Base-by-base conservation (phyloP, 2,797 vertebrate species). In the Sebastes trivittatus region DNA sequence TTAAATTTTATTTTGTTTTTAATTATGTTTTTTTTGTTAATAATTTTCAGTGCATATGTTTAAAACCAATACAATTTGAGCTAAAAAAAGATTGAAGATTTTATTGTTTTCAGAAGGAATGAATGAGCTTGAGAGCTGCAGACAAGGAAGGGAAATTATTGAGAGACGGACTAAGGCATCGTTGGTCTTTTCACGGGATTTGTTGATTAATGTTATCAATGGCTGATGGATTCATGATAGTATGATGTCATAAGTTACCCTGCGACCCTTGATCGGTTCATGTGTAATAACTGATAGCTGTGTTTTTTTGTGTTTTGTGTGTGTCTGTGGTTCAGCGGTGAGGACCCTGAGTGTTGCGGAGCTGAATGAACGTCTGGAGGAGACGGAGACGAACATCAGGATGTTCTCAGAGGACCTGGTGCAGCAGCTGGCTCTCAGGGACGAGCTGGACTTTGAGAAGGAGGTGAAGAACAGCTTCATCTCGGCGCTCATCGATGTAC, bases 401-500 rank as follows among this genome's bases (percentile, higher is more conserved):
- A 95, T 96, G 81, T 97, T 97, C 83, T 99, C 98, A 0, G 98
- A 99, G 91, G 98, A 98, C 88, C 95, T 99, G 85, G 96, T 99
- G 13, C 97, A 97, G 92, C 97, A 98, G 79, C 87, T 99, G 93
- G 98, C 98, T n/a, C 91, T 97, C 70, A 94, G 98, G 77, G 98
- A 99, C n/a, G 98, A 99, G 92, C 95, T 99, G 83, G 98, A 98
- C 77, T 99, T 99, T 83, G 98, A 99, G 89, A 99, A 99, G 83
- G 98, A 99, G 91, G 98, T 99, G 93, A 99, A 99, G 93, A 99
- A 99, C 95, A 97, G 97, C 90, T 99, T 99, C 89, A 99, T 99
- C 93, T 98, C 98, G 2, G 94, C 97, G n/a, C 97, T 99, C 84
- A 99, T 99, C 0, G 97, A 99, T 60, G 97, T 99, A 3, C 98